Percentiles rank a stretch among this genome's conserved stretches.
Evolutionary conservation across 2,888 invertebrate genomes (phyloP).

Genomic region (Nipponacmea schrenckii): DNA sequence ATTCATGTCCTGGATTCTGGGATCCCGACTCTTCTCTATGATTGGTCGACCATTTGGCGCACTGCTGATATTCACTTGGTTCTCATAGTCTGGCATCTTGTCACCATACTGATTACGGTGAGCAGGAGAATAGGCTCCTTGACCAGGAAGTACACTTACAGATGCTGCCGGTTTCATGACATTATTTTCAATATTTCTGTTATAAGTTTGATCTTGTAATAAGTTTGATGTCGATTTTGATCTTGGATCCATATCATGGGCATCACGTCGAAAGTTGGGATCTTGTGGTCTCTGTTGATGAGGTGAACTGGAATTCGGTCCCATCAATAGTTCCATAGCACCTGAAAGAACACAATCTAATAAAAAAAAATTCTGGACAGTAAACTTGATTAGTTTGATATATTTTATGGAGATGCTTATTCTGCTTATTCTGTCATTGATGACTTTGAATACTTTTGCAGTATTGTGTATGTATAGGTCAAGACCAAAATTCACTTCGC

Average conservation of each 20-base stretch:
- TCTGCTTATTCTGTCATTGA: too few species aligned
- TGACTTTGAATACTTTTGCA: too few species aligned
- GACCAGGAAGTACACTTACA: conserved; percentile 44
- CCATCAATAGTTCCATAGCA: conserved; percentile 8
- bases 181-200: conserved; percentile 34
- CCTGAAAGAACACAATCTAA: background rate
- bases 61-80: conserved; percentile 43
- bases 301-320: conserved; percentile 13
- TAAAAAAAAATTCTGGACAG: too few species aligned
- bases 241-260: conserved; percentile 41
- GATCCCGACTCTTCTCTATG: conserved; percentile 13
- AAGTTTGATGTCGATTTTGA: conserved; percentile 58
- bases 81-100: conserved; percentile 56
- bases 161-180: conserved; percentile 52
- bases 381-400: too few species aligned
- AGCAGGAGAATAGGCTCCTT: conserved; percentile 20
- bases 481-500: too few species aligned
- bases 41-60: conserved; percentile 5
- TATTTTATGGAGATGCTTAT: too few species aligned
- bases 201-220: conserved; percentile 52
- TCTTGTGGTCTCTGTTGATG: conserved; percentile 27
- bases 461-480: too few species aligned
- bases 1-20: conserved; percentile 24
- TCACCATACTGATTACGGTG: conserved; percentile 35
- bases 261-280: conserved; percentile 17